Evolutionary conservation across 2,888 invertebrate species (phyloP).

Genomic region (Microctonus aethiopoides): DNA sequence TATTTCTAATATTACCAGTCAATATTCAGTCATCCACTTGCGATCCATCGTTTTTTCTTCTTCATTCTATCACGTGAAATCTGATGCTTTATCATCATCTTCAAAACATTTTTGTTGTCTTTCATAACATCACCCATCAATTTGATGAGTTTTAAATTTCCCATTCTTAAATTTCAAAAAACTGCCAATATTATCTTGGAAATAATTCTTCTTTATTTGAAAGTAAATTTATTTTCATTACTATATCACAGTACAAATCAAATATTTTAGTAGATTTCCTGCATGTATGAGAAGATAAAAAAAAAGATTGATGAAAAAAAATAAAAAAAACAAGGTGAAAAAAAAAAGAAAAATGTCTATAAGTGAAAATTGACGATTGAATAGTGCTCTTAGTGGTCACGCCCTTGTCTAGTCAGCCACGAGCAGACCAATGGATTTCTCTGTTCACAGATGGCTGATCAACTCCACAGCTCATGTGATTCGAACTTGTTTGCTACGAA

Average conservation of each 20-base stretch:
- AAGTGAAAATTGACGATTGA: slow-evolving; percentile 25
- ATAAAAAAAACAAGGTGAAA: neutral
- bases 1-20: slow-evolving; percentile 57
- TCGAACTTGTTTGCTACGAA: slow-evolving; percentile 19
- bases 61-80: slow-evolving; percentile 49
- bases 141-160: neutral
- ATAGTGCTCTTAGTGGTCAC: slow-evolving; percentile 54
- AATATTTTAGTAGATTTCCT: neutral
- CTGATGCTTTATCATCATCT: slow-evolving; percentile 45
- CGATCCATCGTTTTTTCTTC: slow-evolving; percentile 54
- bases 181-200: neutral
- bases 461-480: slow-evolving; percentile 32
- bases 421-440: slow-evolving; percentile 48
- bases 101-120: neutral
- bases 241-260: neutral
- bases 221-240: neutral
- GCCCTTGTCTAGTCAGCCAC: slow-evolving; percentile 59
- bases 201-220: neutral
- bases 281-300: too few species aligned
- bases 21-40: slow-evolving; percentile 55
- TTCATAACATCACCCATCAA: neutral
- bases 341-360: neutral
- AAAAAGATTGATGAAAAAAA: neutral
- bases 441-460: slow-evolving; percentile 41
- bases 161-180: neutral